Conservation (phyloP, 2,888 invertebrate genomes). For the Diploptera punctata region DNA sequence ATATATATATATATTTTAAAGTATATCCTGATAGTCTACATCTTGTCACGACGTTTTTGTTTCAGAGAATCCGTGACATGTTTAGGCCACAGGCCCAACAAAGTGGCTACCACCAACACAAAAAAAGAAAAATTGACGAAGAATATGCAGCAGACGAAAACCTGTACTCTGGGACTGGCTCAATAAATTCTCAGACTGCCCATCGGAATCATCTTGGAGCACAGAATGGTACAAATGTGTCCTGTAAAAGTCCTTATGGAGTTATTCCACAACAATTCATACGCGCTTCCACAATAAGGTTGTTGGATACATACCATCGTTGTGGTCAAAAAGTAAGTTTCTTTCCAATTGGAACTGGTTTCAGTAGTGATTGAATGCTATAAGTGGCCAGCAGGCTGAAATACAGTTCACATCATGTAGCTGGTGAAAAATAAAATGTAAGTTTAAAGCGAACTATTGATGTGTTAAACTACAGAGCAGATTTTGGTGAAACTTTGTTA, state of each 20-base stretch:
- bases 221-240: slow-evolving; percentile 42
- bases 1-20: too few relatives aligned
- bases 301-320: slow-evolving; percentile 71
- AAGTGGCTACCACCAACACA: too few relatives aligned
- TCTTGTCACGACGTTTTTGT: too few relatives aligned
- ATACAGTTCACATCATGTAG: slow-evolving; percentile 2
- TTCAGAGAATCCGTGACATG: slow-evolving; percentile 87
- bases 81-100: too few relatives aligned
- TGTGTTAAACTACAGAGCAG: not conserved
- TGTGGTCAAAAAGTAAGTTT: slow-evolving; percentile 67
- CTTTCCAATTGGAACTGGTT: slow-evolving; percentile 1
- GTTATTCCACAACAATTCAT: slow-evolving; percentile 64
- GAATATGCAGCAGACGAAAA: too few relatives aligned
- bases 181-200: slow-evolving; percentile 35
- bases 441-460: not conserved
- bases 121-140: too few relatives aligned
- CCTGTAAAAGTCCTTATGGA: slow-evolving; percentile 49
- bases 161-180: not conserved
- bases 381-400: slow-evolving; percentile 1
- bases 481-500: not conserved
- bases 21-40: too few relatives aligned
- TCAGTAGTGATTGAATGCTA: slow-evolving; percentile 11
- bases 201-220: too few relatives aligned
- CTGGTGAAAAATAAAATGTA: slow-evolving; percentile 4
- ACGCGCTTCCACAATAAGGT: slow-evolving; percentile 71